phyloP scores from a whole-genome alignment of 2,888 invertebrate genomes.

The Xanthorhoe spadicearia region DNA sequence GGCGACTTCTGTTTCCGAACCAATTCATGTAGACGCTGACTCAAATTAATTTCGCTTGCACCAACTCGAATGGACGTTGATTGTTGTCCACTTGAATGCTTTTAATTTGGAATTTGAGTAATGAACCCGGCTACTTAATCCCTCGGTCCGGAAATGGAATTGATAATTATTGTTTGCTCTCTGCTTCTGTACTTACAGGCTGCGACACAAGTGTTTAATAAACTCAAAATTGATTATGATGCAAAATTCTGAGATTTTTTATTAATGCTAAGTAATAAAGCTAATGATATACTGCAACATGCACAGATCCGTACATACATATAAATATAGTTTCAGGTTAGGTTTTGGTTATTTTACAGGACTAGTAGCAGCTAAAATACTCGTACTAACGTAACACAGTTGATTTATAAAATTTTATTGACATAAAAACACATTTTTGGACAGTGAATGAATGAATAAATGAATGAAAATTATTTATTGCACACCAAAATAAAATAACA shows the following conservation, averaged over 20 bases:
- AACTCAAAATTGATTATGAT: not conserved
- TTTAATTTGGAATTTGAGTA: conserved; percentile 27
- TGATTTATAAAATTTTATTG: no score
- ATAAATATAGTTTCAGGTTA: not conserved
- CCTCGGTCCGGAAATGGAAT: conserved; percentile 17
- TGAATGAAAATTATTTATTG: no score
- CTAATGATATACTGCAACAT: not conserved
- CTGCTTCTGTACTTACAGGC: not conserved
- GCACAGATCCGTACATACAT: not conserved
- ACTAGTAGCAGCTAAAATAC: no score
- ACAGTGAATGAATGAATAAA: no score
- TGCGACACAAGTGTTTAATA: not conserved
- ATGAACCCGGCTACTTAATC: conserved; percentile 24
- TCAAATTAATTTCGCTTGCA: conserved; percentile 52
- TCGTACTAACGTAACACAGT: no score
- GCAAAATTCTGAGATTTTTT: no score
- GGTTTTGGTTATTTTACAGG: not conserved
- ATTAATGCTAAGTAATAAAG: no score
- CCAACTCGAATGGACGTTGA: conserved; percentile 38
- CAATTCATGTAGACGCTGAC: conserved; percentile 55
- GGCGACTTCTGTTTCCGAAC: conserved; percentile 55
- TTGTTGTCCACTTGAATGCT: conserved; percentile 39
- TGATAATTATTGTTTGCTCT: conserved; percentile 17
- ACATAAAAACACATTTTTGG: no score
- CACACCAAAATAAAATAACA: no score